A percentile compares a stretch with the other conserved stretches of the same genome.
phyloP scores from a whole-genome alignment of 2,888 invertebrate genomes.

The Kuschelorhynchus macadamiae region DNA sequence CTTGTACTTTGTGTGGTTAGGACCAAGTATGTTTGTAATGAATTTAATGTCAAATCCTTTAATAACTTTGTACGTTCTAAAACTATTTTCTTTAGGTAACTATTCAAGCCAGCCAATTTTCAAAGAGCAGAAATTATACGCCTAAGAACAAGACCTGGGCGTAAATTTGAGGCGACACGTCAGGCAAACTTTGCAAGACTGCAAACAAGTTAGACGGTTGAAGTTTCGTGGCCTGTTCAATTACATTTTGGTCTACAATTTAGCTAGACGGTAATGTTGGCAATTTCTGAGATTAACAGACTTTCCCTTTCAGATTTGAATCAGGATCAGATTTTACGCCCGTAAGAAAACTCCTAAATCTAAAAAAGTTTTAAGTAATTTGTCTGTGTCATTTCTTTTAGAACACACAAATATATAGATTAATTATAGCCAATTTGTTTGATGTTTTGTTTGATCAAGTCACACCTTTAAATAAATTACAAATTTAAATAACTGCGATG shows the following conservation, averaged over 20 bases:
- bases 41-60: too few relatives aligned
- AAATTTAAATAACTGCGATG: too few relatives aligned
- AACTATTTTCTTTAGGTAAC: not conserved
- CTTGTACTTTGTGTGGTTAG: too few relatives aligned
- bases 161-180: conserved; percentile 9
- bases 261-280: conserved; percentile 9
- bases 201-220: conserved; percentile 16
- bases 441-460: too few relatives aligned
- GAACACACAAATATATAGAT: too few relatives aligned
- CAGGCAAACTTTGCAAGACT: conserved; percentile 11
- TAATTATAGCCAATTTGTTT: too few relatives aligned
- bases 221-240: conserved; percentile 14
- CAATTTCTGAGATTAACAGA: conserved; percentile 7
- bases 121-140: conserved; percentile 10
- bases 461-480: too few relatives aligned
- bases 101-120: conserved; percentile 1
- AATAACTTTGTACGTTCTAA: too few relatives aligned
- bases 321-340: conserved; percentile 1
- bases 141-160: conserved; percentile 4
- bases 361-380: too few relatives aligned
- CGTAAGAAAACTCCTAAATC: not conserved
- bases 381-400: too few relatives aligned
- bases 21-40: too few relatives aligned
- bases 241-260: conserved; percentile 13
- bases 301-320: conserved; percentile 9